Conservation (phyloP, 2,797 vertebrate species). For the Myotis planiceps region DNA sequence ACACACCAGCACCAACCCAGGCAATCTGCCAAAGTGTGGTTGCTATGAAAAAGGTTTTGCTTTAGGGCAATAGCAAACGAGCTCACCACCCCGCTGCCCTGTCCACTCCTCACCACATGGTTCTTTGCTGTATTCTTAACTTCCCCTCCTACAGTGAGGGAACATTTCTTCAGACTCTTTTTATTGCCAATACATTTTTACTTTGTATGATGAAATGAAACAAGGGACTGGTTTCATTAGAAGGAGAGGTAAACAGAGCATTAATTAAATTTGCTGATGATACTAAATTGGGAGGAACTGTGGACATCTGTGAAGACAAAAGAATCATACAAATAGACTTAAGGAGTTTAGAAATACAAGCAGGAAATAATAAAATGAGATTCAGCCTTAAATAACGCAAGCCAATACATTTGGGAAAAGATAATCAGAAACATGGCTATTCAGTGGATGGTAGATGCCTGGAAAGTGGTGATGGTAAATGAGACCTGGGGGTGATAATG, state of each 20-base stretch:
- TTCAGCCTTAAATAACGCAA: slow-evolving; percentile 81
- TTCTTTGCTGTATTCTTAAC: slow-evolving; percentile 65
- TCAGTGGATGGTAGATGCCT: slow-evolving; percentile 65
- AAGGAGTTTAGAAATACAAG: slow-evolving; percentile 84
- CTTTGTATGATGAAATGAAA: slow-evolving; percentile 80
- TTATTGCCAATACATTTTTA: slow-evolving; percentile 79
- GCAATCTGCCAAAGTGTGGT: slow-evolving; percentile 12
- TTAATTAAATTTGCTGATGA: slow-evolving; percentile 87
- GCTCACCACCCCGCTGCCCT: not conserved
- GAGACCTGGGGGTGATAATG: slow-evolving; percentile 66
- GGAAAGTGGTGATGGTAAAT: slow-evolving; percentile 69
- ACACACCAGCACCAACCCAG: not conserved
- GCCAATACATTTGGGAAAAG: slow-evolving; percentile 82
- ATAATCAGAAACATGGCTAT: slow-evolving; percentile 75
- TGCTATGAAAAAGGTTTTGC: slow-evolving; percentile 59
- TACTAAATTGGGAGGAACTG: slow-evolving; percentile 81
- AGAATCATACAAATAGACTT: slow-evolving; percentile 85
- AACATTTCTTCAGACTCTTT: slow-evolving; percentile 74
- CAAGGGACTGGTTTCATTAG: slow-evolving; percentile 82
- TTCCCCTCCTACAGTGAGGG: slow-evolving; percentile 67
- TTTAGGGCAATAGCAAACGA: slow-evolving; percentile 57
- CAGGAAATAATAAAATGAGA: slow-evolving; percentile 86
- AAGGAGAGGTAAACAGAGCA: slow-evolving; percentile 83
- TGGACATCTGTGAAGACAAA: slow-evolving; percentile 84
- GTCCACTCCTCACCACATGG: slow-evolving; percentile 39